Base-by-base conservation (phyloP, 2,113 vertebrate species). In the Tenebrosternarchus preto region DNA sequence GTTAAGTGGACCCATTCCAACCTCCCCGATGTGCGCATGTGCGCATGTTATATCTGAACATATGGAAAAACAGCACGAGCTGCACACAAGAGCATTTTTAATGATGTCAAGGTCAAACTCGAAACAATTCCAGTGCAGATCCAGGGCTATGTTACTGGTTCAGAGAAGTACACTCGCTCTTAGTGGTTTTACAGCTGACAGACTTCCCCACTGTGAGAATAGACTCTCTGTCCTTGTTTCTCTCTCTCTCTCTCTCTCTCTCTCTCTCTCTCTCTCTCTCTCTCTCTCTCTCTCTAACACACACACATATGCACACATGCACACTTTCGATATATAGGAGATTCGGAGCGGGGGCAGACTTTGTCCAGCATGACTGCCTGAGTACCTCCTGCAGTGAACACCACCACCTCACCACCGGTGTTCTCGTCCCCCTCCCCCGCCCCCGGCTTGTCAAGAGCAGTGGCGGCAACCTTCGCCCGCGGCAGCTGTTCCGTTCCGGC, bases 401-500 rank as follows among this genome's bases (percentile, higher is more conserved):
- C 73, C 63, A 71, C 39, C 31, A 57, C 36, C 60, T 56, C 43
- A 66, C 43, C 9, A 12, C 12, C 67, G 27, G 63, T 43, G 61
- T 63, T 59, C 25, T 79, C 73, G 39, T 73, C 70, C 33, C 70
- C 19, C 39, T 46, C 69, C 57, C n/a, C 19, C 60, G 72, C 86
- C 83, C 82, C 81, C 82, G 36, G 61, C 78, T 86, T 57, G 83
- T 82, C 84, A 66, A 67, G 55, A 84, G 15, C 85, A 64, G 80
- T 39, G 83, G 88, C 86, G 86, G 82, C 82, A 77, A 85, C 79
- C 84, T 85, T 86, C 24, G 77, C 85, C 84, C 31, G 78, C 57
- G 87, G 90, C 91, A 92, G 90, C 90, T 92, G 91, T 86, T 90
- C 84, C 80, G 83, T 50, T 86, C 76, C 70, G 77, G 87, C 85